Percentiles rank a stretch among this genome's conserved stretches.
These are phyloP conservation scores for Grallaria varia DNA, from an alignment of 2,113 vertebrate species.

Conservation along the genomic window DNA sequence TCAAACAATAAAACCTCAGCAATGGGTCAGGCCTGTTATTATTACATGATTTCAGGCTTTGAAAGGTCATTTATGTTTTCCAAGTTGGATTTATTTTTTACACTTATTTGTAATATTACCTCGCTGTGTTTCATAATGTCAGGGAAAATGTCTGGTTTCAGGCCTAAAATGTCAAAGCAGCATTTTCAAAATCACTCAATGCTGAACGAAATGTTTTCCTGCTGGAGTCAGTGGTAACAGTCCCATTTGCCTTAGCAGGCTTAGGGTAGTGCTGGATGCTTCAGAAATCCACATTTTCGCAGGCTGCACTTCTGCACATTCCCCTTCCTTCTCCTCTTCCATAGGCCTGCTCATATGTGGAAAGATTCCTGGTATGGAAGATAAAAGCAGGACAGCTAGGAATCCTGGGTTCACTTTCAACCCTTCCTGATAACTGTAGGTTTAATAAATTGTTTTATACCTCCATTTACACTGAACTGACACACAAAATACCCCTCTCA, in stretches of 20 bases:
- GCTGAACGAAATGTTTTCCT: slow-evolving; percentile 10
- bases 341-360: neutral
- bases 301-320: neutral
- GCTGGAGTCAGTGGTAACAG: neutral
- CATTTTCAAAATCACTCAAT: slow-evolving; percentile 48
- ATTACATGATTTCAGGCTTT: slow-evolving; percentile 58
- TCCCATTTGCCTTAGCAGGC: neutral
- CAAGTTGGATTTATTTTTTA: slow-evolving; percentile 64
- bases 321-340: neutral
- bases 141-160: slow-evolving; percentile 63
- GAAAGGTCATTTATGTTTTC: slow-evolving; percentile 69
- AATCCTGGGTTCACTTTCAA: neutral
- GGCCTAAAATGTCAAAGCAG: slow-evolving; percentile 64
- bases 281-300: neutral
- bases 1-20: slow-evolving; percentile 44
- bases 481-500: neutral
- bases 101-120: slow-evolving; percentile 61
- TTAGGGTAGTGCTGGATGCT: neutral
- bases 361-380: neutral
- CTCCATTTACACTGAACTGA: neutral
- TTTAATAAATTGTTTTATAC: neutral
- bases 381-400: neutral
- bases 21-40: slow-evolving; percentile 45
- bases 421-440: neutral
- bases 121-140: slow-evolving; percentile 61